Evolutionary conservation across 2,888 invertebrate genomes (phyloP).

Genomic region (Melanophora roralis): DNA sequence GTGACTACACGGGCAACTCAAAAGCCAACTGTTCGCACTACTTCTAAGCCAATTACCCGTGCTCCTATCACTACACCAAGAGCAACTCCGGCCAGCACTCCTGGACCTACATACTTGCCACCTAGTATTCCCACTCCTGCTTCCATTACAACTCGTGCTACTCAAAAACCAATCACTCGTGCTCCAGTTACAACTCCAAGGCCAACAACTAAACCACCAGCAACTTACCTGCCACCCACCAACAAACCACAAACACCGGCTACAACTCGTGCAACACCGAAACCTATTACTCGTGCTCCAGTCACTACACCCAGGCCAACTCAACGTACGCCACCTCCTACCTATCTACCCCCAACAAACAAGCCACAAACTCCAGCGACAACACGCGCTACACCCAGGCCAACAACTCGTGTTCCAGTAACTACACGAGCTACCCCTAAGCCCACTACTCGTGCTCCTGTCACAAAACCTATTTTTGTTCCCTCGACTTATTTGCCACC

Average conservation of each 20-base stretch:
- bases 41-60: constrained; percentile 28
- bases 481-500: constrained; percentile 58
- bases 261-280: constrained; percentile 58
- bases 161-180: constrained; percentile 49
- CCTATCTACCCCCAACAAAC: constrained; percentile 65
- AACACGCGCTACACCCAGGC: constrained; percentile 15
- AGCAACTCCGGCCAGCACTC: background rate
- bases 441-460: constrained; percentile 46
- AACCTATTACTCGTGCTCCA: constrained; percentile 46
- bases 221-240: constrained; percentile 37
- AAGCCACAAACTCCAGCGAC: constrained; percentile 62
- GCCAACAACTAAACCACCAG: constrained; percentile 21
- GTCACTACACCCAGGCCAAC: constrained; percentile 22
- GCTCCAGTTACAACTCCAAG: constrained; percentile 30
- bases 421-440: constrained; percentile 43
- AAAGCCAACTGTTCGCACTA: constrained; percentile 55
- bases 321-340: constrained; percentile 52
- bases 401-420: constrained; percentile 63
- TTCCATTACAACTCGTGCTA: constrained; percentile 45
- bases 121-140: constrained; percentile 61
- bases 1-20: constrained; percentile 35
- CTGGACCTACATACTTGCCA: constrained; percentile 64
- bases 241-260: constrained; percentile 64
- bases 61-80: constrained; percentile 32
- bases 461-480: constrained; percentile 53